Percentiles rank a stretch among this genome's conserved stretches.
Evolutionary conservation across 2,888 invertebrate species (phyloP).

Genomic region (Drosophila koepferae): DNA sequence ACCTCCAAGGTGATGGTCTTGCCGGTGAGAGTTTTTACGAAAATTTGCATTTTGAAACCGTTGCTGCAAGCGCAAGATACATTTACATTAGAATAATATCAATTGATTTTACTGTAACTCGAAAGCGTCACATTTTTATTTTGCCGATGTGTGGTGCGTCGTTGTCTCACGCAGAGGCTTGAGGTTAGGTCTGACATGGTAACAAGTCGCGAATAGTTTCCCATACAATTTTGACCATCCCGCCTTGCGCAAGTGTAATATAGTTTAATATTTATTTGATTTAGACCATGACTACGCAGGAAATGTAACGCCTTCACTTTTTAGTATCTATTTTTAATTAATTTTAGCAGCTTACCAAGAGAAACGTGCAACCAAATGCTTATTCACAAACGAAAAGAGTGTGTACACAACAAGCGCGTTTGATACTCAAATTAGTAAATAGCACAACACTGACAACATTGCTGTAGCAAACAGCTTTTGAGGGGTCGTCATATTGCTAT

Average conservation of each 20-base stretch:
- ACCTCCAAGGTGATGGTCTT: constrained; percentile 97
- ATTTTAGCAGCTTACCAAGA: constrained; percentile 74
- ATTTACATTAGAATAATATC: constrained; percentile 3
- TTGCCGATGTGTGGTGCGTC: constrained; percentile 28
- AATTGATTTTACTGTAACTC: neutral
- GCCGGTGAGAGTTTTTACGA: constrained; percentile 96
- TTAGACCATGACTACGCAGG: neutral
- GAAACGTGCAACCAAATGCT: constrained; percentile 84
- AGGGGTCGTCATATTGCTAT: neutral
- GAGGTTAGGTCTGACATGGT: constrained; percentile 67
- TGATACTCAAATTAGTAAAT: neutral
- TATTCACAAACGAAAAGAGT: constrained; percentile 82
- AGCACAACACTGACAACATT: constrained; percentile 9
- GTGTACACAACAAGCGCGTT: constrained; percentile 31
- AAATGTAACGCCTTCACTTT: constrained; percentile 23
- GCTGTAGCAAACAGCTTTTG: constrained; percentile 1
- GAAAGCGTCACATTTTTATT: constrained; percentile 30
- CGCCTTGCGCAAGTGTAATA: neutral
- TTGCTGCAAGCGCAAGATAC: constrained; percentile 37
- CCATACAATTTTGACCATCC: neutral
- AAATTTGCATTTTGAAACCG: constrained; percentile 93
- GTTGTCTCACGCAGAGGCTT: constrained; percentile 44
- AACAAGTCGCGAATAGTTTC: constrained; percentile 8
- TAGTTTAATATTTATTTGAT: neutral
- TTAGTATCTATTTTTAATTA: constrained; percentile 42